Conservation (phyloP, 2,888 invertebrate genomes). For the Papilio demoleus region DNA sequence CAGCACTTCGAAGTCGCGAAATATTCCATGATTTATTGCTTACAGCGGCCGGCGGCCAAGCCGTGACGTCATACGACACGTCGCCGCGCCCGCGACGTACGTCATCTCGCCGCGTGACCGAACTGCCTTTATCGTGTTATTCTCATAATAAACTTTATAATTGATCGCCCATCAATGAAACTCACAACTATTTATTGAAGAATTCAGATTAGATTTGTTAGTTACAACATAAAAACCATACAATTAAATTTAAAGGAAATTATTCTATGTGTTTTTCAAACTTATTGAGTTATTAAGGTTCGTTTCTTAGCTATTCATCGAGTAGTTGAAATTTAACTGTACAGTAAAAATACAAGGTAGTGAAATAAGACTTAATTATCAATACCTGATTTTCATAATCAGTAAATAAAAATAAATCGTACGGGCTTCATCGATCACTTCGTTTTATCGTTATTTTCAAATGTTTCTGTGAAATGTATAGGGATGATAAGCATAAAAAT, state of each 20-base stretch:
- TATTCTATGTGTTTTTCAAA: too few relatives aligned
- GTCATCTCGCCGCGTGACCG: slow-evolving; percentile 52
- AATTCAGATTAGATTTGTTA: too few relatives aligned
- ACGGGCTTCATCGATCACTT: not conserved
- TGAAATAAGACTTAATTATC: too few relatives aligned
- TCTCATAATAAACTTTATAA: slow-evolving; percentile 36
- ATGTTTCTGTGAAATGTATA: slow-evolving; percentile 15
- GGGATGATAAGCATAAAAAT: slow-evolving; percentile 32
- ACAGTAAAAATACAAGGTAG: too few relatives aligned
- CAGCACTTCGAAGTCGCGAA: slow-evolving; percentile 45
- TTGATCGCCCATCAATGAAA: slow-evolving; percentile 36
- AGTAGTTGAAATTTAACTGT: too few relatives aligned
- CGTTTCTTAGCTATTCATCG: too few relatives aligned
- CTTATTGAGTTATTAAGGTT: too few relatives aligned
- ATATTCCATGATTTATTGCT: slow-evolving; percentile 48
- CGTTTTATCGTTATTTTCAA: not conserved
- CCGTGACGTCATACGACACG: slow-evolving; percentile 36
- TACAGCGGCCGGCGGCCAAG: slow-evolving; percentile 27
- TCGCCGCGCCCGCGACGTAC: slow-evolving; percentile 44
- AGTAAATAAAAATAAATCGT: too few relatives aligned
- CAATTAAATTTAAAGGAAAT: too few relatives aligned
- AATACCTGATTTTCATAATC: too few relatives aligned
- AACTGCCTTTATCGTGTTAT: slow-evolving; percentile 27
- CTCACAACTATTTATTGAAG: not conserved
- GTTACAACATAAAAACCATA: too few relatives aligned